Evolutionary conservation across 2,113 vertebrate genomes (phyloP), one percentile per base, ranked within the genome.

Genomic region (Climacteris rufus): DNA sequence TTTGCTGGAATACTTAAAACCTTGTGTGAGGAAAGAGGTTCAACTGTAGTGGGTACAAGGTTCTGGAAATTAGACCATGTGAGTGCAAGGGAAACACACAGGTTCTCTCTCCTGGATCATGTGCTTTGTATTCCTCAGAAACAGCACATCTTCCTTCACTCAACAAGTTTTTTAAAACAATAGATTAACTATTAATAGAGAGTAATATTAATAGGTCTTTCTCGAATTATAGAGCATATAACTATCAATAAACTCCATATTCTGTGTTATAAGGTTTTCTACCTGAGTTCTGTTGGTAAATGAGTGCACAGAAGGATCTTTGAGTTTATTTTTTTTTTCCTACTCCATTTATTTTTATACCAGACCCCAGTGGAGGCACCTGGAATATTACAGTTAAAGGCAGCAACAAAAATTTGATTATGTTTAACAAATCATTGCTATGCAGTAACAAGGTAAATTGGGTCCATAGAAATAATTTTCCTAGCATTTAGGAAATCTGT

Each of bases 361-460:
- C 25, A 70, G 42, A 35, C 50, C 80, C 59, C 68, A 70, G 21
- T 47, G 39, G 76, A 94, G 77, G 59, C 76, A 89, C 76, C 72
- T 90, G 90, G 66, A 95, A 76, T 90, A 88, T 76, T 76, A 79
- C 35, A 86, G 50, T 94, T 93, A 96, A 96, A 94, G 50, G 56
- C 68, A 94, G 63, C 83, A 89, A 89, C 95, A 97, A 90, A 96
- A 96, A 90, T 75, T 66, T 94, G 79, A 94, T 93, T 95, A 94
- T 75, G 60, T 89, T 95, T 92, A 94, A 90, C 89, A 93, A 90
- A 92, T 89, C 89, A 69, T 77, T 90, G 74, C 84, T 77, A 8
- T 72, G 71, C 78, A 72, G 66, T 91, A 95, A 94, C 84, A 69
- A 93, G 80, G 78, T 94, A 95, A 96, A 95, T 91, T 90, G 60